These are phyloP conservation scores for Coturnix japonica DNA, from an alignment of 2,113 vertebrate genomes.

Conservation along the genomic window DNA sequence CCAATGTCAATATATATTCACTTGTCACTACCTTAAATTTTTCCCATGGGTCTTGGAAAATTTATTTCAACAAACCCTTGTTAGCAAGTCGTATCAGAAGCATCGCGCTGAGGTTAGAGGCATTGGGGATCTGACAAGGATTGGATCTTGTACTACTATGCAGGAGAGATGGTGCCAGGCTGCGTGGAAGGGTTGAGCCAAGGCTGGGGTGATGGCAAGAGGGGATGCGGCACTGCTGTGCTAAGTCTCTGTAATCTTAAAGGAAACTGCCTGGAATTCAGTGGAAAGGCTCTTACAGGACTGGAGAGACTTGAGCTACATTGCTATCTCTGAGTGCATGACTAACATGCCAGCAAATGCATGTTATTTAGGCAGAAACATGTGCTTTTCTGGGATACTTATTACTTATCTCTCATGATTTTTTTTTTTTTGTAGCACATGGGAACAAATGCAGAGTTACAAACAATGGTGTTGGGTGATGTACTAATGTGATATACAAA, in stretches of 20 bases:
- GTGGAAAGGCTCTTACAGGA: background rate
- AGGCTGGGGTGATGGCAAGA: background rate
- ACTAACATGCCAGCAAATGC: fast-evolving
- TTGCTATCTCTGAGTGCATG: fast-evolving
- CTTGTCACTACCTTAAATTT: background rate
- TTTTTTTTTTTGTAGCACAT: background rate
- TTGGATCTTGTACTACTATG: background rate
- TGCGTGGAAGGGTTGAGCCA: background rate
- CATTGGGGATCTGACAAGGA: background rate
- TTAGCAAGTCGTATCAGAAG: background rate
- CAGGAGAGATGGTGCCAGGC: background rate
- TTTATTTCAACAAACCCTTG: background rate
- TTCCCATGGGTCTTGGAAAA: background rate
- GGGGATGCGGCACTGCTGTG: background rate
- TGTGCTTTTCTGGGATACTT: background rate
- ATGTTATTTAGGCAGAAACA: background rate
- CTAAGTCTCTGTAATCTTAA: background rate
- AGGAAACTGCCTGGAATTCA: background rate
- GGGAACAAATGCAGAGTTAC: background rate
- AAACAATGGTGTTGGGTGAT: background rate
- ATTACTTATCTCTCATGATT: background rate
- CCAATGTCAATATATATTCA: background rate
- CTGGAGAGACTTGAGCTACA: background rate
- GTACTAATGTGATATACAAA: background rate
- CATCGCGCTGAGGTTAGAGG: background rate